Evolutionary conservation across 2,888 invertebrate genomes (phyloP), one percentile per base, ranked within the genome.

Genomic region (Lasioglossum leucozonium): DNA sequence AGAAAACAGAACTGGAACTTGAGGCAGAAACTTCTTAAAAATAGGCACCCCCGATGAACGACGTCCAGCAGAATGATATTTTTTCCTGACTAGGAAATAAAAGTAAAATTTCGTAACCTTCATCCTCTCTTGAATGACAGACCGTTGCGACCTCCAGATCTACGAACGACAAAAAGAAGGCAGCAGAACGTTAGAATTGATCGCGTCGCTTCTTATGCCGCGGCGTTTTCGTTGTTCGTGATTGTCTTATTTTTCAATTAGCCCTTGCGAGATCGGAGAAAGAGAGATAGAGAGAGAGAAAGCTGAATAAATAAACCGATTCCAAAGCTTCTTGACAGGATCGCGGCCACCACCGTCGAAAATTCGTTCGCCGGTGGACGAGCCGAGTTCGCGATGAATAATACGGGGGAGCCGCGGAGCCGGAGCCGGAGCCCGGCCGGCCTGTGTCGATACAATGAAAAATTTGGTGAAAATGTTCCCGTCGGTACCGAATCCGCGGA

Each of bases 401-500:
- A 65, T 65, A 65, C 34, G 58, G 58, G 26, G 30, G 58, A n/a
- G 6, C 16, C 13, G 58, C 2, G 26, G 58, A 51, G 51, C 22
- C 10, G 3, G 51, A 51, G 51, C 34, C n/a, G n/a, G n/a, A n/a
- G n/a, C 51, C 22, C 13, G 58, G 30, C 34, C 65, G 34, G 65
- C 34, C 34, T 34, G 65, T 34, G 65, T 65, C 65, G 65, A 65
- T 34, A 34, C 37, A 37, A 67, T 67, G 67, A 67, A 67, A 73
- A 51, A 51, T 75, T 75, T 42, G 55, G n/a, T n/a, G 42, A 75
- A 26, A 40, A 74, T 74, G 26, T 40, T n/a, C 40, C 62, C 40
- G 47, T 34, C 72, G 47, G 18, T 4, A 22, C 47, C 11, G n/a
- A 30, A 47, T 47, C n/a, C 76, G 76, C 65, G 65, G 67, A 55